Conservation (phyloP, 2,888 invertebrate genomes). For the Chironomus tentans region DNA sequence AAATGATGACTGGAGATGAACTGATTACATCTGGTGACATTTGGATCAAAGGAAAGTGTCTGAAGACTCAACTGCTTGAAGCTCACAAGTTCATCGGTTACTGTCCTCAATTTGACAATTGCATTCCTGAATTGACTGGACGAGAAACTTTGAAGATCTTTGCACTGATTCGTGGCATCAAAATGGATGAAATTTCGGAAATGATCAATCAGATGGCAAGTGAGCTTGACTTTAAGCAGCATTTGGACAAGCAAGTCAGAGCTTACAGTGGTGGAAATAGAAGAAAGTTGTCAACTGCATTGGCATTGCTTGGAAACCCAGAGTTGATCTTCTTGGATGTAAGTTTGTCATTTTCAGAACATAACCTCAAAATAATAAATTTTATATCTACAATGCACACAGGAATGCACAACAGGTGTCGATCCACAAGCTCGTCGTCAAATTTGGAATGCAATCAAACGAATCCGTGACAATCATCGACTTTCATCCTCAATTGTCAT, state of each 20-base stretch:
- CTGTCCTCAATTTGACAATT: slow-evolving; percentile 51
- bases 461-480: slow-evolving; percentile 50
- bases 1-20: slow-evolving; percentile 57
- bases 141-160: slow-evolving; percentile 47
- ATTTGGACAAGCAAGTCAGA: slow-evolving; percentile 42
- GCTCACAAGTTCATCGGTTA: slow-evolving; percentile 40
- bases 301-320: slow-evolving; percentile 39
- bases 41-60: slow-evolving; percentile 38
- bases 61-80: slow-evolving; percentile 36
- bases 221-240: slow-evolving; percentile 41
- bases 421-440: slow-evolving; percentile 60
- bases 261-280: slow-evolving; percentile 48
- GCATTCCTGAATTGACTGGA: slow-evolving; percentile 48
- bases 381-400: too few relatives aligned
- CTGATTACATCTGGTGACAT: slow-evolving; percentile 46
- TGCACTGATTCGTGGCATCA: slow-evolving; percentile 44
- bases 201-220: slow-evolving; percentile 39
- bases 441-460: slow-evolving; percentile 59
- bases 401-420: slow-evolving; percentile 27
- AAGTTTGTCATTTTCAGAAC: too few relatives aligned
- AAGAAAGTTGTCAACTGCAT: slow-evolving; percentile 47
- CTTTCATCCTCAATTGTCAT: slow-evolving; percentile 48
- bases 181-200: slow-evolving; percentile 33
- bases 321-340: slow-evolving; percentile 21
- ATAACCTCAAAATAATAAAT: too few relatives aligned